Evolutionary conservation across 2,113 vertebrate species (phyloP).

Genomic region (Acrocephalus arundinaceus): DNA sequence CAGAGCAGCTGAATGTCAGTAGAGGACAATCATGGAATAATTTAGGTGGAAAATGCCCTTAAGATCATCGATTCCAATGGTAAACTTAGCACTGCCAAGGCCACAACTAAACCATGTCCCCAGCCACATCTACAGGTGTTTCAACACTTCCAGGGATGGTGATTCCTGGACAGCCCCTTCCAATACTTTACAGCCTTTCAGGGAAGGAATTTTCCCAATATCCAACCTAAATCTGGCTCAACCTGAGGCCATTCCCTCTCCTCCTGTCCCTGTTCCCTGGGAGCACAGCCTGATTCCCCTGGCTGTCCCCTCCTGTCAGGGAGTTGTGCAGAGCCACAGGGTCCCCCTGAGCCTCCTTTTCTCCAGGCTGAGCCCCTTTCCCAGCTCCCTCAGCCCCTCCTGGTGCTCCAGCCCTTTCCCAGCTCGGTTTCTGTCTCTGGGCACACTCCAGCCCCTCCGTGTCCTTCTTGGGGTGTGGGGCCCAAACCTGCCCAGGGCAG

Average conservation of each 20-base stretch:
- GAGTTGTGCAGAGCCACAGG: neutral
- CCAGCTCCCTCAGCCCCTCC: neutral
- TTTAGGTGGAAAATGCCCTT: neutral
- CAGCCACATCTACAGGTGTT: neutral
- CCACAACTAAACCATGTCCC: neutral
- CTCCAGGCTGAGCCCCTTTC: neutral
- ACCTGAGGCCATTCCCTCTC: neutral
- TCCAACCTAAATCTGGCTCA: neutral
- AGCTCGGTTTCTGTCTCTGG: fast-evolving
- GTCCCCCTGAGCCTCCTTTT: neutral
- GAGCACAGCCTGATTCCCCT: fast-evolving
- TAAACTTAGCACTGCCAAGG: neutral
- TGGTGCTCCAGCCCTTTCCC: neutral
- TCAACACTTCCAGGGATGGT: neutral
- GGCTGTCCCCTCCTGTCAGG: neutral
- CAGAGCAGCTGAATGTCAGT: neutral
- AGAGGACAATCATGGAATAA: neutral
- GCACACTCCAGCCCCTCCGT: fast-evolving
- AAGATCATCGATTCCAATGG: neutral
- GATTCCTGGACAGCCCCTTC: neutral
- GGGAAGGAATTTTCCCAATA: neutral
- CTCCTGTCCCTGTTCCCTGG: neutral
- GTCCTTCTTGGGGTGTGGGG: neutral
- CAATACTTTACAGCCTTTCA: neutral
- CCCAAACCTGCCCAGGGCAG: neutral